A percentile compares a stretch with the other conserved stretches of the same genome.
phyloP scores from a whole-genome alignment of 2,113 vertebrate species.

The Erythrocercus mccallii region DNA sequence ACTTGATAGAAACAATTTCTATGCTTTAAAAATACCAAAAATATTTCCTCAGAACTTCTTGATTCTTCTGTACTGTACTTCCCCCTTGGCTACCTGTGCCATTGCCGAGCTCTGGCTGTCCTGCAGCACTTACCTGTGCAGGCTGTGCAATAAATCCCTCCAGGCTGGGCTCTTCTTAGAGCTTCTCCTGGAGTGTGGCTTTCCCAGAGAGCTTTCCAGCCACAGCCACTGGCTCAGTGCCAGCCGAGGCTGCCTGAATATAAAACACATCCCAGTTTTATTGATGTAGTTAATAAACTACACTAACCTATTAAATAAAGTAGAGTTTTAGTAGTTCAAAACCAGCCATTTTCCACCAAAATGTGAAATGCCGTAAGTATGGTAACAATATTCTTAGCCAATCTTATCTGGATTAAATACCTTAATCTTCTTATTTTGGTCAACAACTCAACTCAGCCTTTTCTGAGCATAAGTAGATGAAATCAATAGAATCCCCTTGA shows the following conservation, averaged over 20 bases:
- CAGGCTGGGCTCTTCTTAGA: not conserved
- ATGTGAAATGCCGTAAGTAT: not conserved
- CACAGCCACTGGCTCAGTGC: not conserved
- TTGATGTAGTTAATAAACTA: not conserved
- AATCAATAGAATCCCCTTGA: conserved; percentile 1
- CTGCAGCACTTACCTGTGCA: not conserved
- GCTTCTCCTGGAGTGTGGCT: not conserved
- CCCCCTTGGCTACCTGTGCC: not conserved
- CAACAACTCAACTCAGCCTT: not conserved
- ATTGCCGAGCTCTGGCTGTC: not conserved
- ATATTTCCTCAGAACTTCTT: not conserved
- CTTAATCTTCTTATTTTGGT: conserved; percentile 41
- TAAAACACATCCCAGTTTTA: not conserved
- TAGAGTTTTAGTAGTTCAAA: not conserved
- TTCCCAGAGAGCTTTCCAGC: not conserved
- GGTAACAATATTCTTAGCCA: conserved; percentile 1
- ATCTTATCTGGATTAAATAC: not conserved
- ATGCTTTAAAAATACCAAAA: not conserved
- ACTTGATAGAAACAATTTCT: not conserved
- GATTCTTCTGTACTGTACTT: not conserved
- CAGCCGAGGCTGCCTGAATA: not conserved
- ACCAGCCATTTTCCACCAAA: not conserved
- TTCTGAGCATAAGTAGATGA: conserved; percentile 31
- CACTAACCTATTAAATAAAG: not conserved
- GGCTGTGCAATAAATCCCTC: not conserved